Percentiles rank a stretch among this genome's conserved stretches.
phyloP scores from a whole-genome alignment of 2,888 invertebrate species.

The Cybosia mesomella region DNA sequence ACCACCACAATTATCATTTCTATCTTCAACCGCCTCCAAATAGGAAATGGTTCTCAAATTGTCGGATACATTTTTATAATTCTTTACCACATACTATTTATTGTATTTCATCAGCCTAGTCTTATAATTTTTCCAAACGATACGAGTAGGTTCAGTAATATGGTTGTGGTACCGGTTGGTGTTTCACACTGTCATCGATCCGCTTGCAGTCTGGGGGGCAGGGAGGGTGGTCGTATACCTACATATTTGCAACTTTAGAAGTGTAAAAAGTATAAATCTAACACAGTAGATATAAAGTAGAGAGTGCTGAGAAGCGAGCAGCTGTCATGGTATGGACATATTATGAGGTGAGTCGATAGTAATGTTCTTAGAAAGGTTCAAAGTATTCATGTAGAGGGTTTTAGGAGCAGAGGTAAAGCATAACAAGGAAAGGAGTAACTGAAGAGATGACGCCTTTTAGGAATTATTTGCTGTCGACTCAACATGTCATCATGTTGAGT shows the following conservation, averaged over 20 bases:
- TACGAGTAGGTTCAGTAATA: no score
- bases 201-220: neutral
- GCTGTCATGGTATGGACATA: neutral
- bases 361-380: neutral
- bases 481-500: no score
- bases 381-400: neutral
- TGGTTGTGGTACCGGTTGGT: neutral
- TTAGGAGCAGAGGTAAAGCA: neutral
- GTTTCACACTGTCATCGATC: neutral
- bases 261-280: neutral
- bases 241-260: neutral
- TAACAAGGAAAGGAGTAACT: neutral
- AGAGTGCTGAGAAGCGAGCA: neutral
- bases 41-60: no score
- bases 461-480: neutral
- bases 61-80: no score
- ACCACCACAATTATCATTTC: no score
- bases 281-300: no score
- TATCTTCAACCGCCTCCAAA: no score
- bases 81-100: no score
- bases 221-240: no score
- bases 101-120: no score
- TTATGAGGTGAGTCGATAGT: neutral
- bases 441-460: no score
- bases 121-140: no score